A percentile compares a stretch with the other conserved stretches of the same genome.
Evolutionary conservation across 2,113 vertebrate genomes (phyloP).

Genomic region (Buteo buteo): DNA sequence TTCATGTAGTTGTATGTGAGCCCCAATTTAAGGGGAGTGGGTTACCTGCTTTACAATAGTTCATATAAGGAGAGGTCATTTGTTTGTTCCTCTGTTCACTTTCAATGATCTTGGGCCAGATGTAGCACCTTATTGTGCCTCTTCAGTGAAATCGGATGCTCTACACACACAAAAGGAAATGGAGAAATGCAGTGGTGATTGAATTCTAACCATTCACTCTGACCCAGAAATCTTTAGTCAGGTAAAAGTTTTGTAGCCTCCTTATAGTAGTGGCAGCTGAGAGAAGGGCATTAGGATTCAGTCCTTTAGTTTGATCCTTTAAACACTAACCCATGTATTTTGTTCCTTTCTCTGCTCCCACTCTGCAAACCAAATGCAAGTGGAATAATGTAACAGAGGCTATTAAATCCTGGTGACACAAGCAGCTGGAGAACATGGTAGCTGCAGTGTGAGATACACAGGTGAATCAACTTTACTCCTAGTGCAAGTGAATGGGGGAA

Average conservation of each 20-base stretch:
- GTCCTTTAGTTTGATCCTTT: not conserved
- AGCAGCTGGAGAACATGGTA: conserved; percentile 30
- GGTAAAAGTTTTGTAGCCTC: not conserved
- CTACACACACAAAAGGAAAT: not conserved
- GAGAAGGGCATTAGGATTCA: not conserved
- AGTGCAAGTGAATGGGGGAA: conserved; percentile 30
- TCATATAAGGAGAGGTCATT: not conserved
- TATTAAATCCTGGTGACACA: not conserved
- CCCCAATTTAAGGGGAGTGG: not conserved
- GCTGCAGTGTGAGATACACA: conserved; percentile 56
- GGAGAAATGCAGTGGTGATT: not conserved
- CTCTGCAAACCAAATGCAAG: not conserved
- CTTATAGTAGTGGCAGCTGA: not conserved
- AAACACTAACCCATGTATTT: not conserved
- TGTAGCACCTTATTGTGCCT: not conserved
- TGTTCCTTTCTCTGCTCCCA: not conserved
- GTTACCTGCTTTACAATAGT: not conserved
- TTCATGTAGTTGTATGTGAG: not conserved
- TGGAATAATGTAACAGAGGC: not conserved
- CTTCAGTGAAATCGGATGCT: not conserved
- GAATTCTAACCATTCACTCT: not conserved
- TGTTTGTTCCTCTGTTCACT: not conserved
- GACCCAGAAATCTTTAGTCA: not conserved
- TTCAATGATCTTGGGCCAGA: not conserved
- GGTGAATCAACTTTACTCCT: conserved; percentile 75